phyloP scores from a whole-genome alignment of 2,113 vertebrate genomes.

The Misgurnus mizolepis region DNA sequence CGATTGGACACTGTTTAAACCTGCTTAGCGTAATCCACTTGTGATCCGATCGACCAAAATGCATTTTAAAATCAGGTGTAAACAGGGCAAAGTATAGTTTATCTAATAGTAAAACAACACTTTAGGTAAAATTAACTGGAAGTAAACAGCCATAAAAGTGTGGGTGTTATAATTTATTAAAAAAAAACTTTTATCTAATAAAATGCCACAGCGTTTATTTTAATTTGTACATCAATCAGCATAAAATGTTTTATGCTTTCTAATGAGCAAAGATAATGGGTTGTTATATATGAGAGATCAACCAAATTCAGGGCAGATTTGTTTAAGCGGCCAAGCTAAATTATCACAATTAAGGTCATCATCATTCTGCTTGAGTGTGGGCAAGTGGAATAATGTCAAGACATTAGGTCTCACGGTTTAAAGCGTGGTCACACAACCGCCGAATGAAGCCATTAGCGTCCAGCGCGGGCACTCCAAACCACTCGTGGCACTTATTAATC shows the following conservation, averaged over 20 bases:
- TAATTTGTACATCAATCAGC: background rate
- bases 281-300: constrained; percentile 43
- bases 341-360: constrained; percentile 74
- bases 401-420: constrained; percentile 41
- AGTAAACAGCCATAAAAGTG: background rate
- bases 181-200: background rate
- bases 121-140: background rate
- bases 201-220: background rate
- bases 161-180: background rate
- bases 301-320: constrained; percentile 42
- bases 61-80: too few relatives aligned
- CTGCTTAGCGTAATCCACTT: too few relatives aligned
- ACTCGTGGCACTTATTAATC: constrained; percentile 65
- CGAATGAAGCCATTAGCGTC: constrained; percentile 62
- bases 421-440: constrained; percentile 40
- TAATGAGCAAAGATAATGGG: constrained; percentile 3
- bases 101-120: too few relatives aligned
- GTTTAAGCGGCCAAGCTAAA: constrained; percentile 59
- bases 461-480: constrained; percentile 52
- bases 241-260: background rate
- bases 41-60: too few relatives aligned
- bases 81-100: too few relatives aligned
- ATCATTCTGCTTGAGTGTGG: constrained; percentile 55
- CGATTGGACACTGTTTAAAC: too few relatives aligned
- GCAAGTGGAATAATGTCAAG: constrained; percentile 70